Conservation (phyloP, 2,113 vertebrate species). For the Chionodraco myersi region DNA sequence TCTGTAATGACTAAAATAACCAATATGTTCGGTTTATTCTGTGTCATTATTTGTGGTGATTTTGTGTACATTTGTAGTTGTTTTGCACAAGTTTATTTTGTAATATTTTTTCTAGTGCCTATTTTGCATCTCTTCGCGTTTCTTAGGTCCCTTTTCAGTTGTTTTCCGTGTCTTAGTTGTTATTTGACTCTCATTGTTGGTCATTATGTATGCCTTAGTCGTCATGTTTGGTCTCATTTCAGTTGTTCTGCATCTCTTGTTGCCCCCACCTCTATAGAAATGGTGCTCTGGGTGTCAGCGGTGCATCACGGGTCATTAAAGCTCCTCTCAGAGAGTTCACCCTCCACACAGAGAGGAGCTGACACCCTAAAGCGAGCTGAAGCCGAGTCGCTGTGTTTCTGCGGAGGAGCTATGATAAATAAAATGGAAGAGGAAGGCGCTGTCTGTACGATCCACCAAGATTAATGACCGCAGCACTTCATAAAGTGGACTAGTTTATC, state of each 20-base stretch:
- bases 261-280: neutral
- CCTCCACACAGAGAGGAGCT: slow-evolving; percentile 30
- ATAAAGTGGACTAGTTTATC: slow-evolving; percentile 79
- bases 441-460: slow-evolving; percentile 61
- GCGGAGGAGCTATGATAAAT: slow-evolving; percentile 62
- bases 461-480: slow-evolving; percentile 72
- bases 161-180: too few species aligned
- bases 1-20: too few species aligned
- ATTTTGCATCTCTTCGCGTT: too few species aligned
- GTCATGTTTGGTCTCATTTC: too few species aligned
- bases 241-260: neutral
- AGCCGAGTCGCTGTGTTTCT: slow-evolving; percentile 31
- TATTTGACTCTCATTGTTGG: too few species aligned
- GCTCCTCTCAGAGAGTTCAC: slow-evolving; percentile 11
- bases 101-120: too few species aligned
- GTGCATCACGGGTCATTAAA: slow-evolving; percentile 27
- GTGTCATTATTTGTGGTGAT: too few species aligned
- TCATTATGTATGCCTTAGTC: too few species aligned
- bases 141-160: too few species aligned
- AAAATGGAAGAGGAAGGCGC: slow-evolving; percentile 56
- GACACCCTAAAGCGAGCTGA: slow-evolving; percentile 21
- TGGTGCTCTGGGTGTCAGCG: slow-evolving; percentile 18
- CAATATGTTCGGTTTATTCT: too few species aligned
- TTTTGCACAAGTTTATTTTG: too few species aligned
- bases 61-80: too few species aligned